phyloP scores from a whole-genome alignment of 1,140 invertebrate genomes.

The Berghia stephanieae region DNA sequence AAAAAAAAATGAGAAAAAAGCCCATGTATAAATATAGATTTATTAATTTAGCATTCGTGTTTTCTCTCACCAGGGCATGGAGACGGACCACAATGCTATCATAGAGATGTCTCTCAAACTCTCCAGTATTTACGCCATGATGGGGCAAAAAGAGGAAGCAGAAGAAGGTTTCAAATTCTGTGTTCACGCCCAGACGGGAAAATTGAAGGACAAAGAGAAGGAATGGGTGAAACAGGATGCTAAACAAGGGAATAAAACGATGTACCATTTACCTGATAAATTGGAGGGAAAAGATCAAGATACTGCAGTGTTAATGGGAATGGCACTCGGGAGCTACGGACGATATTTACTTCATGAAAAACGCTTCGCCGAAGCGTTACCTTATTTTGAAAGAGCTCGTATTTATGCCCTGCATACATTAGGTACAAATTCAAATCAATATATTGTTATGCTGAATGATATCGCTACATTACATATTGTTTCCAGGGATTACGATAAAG shows the following conservation, averaged over 20 bases:
- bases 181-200: slow-evolving; percentile 74
- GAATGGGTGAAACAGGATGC: slow-evolving; percentile 71
- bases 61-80: slow-evolving; percentile 71
- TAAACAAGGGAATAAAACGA: slow-evolving; percentile 24
- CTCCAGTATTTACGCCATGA: slow-evolving; percentile 68
- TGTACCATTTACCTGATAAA: slow-evolving; percentile 18
- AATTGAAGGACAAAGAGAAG: slow-evolving; percentile 64
- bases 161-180: slow-evolving; percentile 81
- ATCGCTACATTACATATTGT: slow-evolving; percentile 79
- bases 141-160: slow-evolving; percentile 76
- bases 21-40: not conserved
- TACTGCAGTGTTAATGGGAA: slow-evolving; percentile 74
- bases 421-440: slow-evolving; percentile 77
- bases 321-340: slow-evolving; percentile 85
- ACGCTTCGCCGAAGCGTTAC: slow-evolving; percentile 73
- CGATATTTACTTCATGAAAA: slow-evolving; percentile 76
- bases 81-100: slow-evolving; percentile 79
- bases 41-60: not conserved
- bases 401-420: slow-evolving; percentile 74
- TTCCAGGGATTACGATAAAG: slow-evolving; percentile 75
- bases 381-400: slow-evolving; percentile 77
- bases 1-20: not conserved
- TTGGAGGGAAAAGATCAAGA: slow-evolving; percentile 69
- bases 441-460: slow-evolving; percentile 82
- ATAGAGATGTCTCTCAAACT: slow-evolving; percentile 78